Evolutionary conservation across 2,888 invertebrate species (phyloP).

Genomic region (Steinernema hermaphroditum): DNA sequence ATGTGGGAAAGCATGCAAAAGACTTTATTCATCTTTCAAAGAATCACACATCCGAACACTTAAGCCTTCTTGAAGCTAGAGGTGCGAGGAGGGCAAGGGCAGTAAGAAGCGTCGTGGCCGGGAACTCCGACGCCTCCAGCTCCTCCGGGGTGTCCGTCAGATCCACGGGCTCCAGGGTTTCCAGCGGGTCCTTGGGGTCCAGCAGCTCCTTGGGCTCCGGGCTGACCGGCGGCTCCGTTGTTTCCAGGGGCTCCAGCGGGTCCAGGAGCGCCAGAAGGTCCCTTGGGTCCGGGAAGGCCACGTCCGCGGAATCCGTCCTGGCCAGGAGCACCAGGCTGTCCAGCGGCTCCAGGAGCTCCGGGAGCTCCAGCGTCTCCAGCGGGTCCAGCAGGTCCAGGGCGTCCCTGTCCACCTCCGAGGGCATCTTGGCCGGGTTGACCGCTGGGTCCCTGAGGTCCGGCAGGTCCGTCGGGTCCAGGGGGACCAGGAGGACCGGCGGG

Average conservation of each 20-base stretch:
- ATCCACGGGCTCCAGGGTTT: conserved; percentile 50
- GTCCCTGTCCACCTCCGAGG: conserved; percentile 40
- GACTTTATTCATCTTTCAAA: not conserved
- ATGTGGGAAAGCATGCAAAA: not conserved
- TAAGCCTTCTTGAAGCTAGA: not conserved
- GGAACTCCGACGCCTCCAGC: conserved; percentile 48
- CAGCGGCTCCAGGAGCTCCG: conserved; percentile 49
- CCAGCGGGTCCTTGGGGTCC: conserved; percentile 44
- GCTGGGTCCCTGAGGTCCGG: conserved; percentile 35
- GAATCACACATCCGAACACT: not conserved
- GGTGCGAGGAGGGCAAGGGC: conserved; percentile 42
- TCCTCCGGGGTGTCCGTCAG: conserved; percentile 48
- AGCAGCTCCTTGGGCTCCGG: conserved; percentile 50
- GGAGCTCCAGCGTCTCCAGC: conserved; percentile 54
- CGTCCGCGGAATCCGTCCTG: conserved; percentile 3
- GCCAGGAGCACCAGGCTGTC: not conserved
- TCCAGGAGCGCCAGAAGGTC: conserved; percentile 54
- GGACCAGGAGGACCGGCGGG: conserved; percentile 49
- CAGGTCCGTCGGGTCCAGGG: conserved; percentile 34
- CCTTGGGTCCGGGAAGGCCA: conserved; percentile 38
- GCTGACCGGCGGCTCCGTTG: conserved; percentile 50
- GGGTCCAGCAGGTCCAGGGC: no score
- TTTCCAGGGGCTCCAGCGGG: conserved; percentile 51
- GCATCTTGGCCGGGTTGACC: conserved; percentile 32
- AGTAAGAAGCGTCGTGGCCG: conserved; percentile 51